These are phyloP conservation scores for Aspiorhynchus laticeps DNA, from an alignment of 2,113 vertebrate genomes.

Conservation along the genomic window DNA sequence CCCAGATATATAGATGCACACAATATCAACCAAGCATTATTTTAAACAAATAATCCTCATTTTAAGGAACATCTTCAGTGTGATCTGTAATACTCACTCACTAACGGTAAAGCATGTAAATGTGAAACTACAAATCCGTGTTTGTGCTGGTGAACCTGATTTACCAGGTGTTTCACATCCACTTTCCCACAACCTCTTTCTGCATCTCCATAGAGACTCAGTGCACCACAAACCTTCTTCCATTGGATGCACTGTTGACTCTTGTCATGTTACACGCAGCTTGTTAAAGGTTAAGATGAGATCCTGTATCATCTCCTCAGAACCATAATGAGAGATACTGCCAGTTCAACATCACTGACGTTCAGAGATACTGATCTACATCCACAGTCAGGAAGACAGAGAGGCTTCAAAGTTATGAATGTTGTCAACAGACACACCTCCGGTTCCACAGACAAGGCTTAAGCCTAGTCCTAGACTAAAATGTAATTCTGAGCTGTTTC, in stretches of 20 bases:
- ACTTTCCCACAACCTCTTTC: constrained; percentile 60
- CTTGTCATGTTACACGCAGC: background rate
- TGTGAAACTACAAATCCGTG: constrained; percentile 47
- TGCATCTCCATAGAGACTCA: constrained; percentile 33
- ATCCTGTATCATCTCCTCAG: background rate
- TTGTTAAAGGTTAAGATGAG: background rate
- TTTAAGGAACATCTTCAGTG: background rate
- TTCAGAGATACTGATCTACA: background rate
- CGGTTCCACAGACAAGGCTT: too few species aligned
- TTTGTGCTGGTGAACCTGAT: constrained; percentile 45
- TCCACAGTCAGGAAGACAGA: background rate
- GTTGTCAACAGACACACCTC: background rate
- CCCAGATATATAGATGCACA: background rate
- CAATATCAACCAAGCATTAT: background rate
- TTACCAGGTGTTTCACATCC: constrained; percentile 58
- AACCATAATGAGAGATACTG: background rate
- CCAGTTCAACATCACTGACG: background rate
- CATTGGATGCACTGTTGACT: constrained; percentile 32
- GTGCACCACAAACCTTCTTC: background rate
- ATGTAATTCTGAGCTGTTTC: too few species aligned
- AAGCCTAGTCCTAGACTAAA: too few species aligned
- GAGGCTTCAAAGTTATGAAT: background rate
- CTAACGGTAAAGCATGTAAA: constrained; percentile 8
- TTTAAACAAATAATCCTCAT: background rate
- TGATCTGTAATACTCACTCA: background rate